Base-by-base conservation (phyloP, 2,797 vertebrate species). In the Poecilia picta region DNA sequence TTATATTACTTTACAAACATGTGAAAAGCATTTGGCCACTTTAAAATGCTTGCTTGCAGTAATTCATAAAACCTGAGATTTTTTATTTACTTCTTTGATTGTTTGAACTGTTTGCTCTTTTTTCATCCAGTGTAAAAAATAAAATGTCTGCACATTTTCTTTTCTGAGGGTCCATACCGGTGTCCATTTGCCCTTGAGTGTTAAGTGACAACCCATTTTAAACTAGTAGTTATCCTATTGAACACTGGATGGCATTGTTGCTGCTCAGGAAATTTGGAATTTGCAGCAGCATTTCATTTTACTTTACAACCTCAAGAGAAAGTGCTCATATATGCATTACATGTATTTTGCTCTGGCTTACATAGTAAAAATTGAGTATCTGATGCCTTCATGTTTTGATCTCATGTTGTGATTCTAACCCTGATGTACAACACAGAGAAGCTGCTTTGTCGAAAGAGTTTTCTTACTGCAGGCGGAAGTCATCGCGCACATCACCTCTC, bases 201-300 rank as follows among this genome's bases (percentile, higher is more conserved):
- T 77, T 46, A 77, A 77, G 66, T 41, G 55, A 75, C 53, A 43
- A 73, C 33, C 57, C 12, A 23, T 80, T 74, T 77, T 73, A 79
- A 81, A 84, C 20, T 81, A 83, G 85, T 55, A 94, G 90, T 93
- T 88, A 93, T 87, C 43, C 79, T 47, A 51, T 74, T 92, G 91
- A 92, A 93, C 95, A 95, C 92, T 93, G 92, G 94, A 93, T 93
- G 94, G 93, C 93, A 94, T 93, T 92, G 90, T 95, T 94, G 92
- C 90, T 93, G 91, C 92, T 91, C 84, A 89, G 66, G 80, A 92
- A 71, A 57, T 15, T 79, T 78, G 57, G 73, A 74, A 79, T 88
- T 90, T 91, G 72, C 86, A 89, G 86, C 87, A 64, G 72, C 0
- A 15, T 45, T 62, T 85, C 45, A 73, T 85, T 76, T 83, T 53